Evolutionary conservation across 1,140 invertebrate species (phyloP), one percentile per base, ranked within the genome.

Genomic region (Lepidurus apus): DNA sequence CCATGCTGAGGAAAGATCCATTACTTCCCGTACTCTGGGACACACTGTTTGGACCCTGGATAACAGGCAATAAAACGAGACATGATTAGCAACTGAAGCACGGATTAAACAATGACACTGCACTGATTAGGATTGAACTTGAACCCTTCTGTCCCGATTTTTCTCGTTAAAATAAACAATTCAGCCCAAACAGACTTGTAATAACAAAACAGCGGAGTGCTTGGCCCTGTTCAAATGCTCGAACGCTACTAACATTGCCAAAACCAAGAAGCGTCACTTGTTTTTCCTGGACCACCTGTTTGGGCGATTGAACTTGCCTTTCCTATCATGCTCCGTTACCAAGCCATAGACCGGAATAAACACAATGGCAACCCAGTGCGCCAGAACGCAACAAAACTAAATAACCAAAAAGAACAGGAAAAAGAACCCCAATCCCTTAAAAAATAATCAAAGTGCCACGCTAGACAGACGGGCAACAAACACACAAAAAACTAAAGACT

Each of bases 11-110:
- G 45, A 91, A 86, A 42, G 90, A 91, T 76, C 90, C 90, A 84
- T 91, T 90, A 84, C 90, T 91, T 84, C 90, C 91, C 9, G 89
- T 91, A 80, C 90, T 91, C 83, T 90, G 90, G 45, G 89, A 89
- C 83, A 89, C 88, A 74, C 87, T 88, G 8, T 87, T 85, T 84
- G 87, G 86, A 84, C 84, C 84, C 86, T 87, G 82, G 74, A 86
- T 86, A 75, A 81, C 79, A 80, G 44, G 81, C 80, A 77, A 79
- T 79, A 82, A 43, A 80, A 81, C 75, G 79, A 82, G 77, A 21
- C 53, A 65, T 65, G 53, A 65, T 65, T 65, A 65, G 53, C 8
- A 65, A 65, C n/a, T 34, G 34, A 34, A 65, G 7, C 21, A n/a
- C 13, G 53, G 17, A 65, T 21, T 65, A 17, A 65, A n/a, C 7